A percentile compares a stretch with the other conserved stretches of the same genome.
Evolutionary conservation across 2,113 vertebrate genomes (phyloP).

Genomic region (Illadopsis cleaveri): DNA sequence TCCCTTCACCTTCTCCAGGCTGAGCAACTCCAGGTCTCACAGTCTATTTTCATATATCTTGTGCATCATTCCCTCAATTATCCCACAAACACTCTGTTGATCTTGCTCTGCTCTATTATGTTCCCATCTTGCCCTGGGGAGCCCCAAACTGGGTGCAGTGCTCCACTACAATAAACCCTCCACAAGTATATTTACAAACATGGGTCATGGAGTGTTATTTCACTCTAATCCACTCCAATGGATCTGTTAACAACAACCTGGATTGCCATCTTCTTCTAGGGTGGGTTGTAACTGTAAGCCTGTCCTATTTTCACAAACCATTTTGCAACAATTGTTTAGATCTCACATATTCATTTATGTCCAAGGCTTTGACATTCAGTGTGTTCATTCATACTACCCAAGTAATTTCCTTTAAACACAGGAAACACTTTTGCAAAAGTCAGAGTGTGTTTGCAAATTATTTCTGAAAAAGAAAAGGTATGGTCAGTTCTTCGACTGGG

Average conservation of each 20-base stretch:
- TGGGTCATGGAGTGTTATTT: neutral
- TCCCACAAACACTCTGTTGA: neutral
- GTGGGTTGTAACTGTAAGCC: neutral
- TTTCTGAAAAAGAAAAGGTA: neutral
- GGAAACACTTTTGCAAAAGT: neutral
- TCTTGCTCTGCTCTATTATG: neutral
- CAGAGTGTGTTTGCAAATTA: neutral
- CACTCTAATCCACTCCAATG: neutral
- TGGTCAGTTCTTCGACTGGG: neutral
- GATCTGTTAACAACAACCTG: neutral
- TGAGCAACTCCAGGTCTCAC: neutral
- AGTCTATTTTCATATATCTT: neutral
- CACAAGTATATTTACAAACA: neutral
- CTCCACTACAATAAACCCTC: neutral
- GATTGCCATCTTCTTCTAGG: neutral
- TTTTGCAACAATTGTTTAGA: neutral
- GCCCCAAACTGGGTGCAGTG: neutral
- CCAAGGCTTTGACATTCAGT: neutral
- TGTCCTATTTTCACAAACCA: neutral
- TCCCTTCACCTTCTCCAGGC: neutral
- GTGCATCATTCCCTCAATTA: neutral
- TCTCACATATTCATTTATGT: neutral
- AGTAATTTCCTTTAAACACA: neutral
- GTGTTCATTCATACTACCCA: neutral
- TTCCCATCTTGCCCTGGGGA: neutral